These are phyloP conservation scores for Alligator mississippiensis DNA, from an alignment of 2,113 vertebrate genomes.

Conservation along the genomic window DNA sequence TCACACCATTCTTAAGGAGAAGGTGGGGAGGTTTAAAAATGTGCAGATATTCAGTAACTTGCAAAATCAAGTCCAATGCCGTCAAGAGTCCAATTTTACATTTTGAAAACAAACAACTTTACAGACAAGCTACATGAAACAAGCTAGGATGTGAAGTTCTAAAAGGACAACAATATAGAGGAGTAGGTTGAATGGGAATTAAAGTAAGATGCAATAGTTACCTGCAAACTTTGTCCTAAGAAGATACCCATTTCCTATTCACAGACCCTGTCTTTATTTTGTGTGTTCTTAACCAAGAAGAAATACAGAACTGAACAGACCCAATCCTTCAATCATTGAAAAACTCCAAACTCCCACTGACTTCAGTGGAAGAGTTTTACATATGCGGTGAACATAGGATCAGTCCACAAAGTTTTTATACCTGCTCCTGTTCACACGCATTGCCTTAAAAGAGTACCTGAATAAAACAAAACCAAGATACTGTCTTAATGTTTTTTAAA, in stretches of 20 bases:
- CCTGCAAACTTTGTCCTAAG: neutral
- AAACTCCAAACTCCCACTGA: neutral
- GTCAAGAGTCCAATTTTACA: neutral
- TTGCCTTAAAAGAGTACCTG: neutral
- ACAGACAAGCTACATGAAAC: neutral
- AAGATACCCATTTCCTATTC: neutral
- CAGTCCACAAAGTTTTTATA: neutral
- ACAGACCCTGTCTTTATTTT: neutral
- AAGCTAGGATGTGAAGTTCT: neutral
- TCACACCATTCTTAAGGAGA: neutral
- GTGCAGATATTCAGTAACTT: neutral
- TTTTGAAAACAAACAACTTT: neutral
- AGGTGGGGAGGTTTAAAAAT: neutral
- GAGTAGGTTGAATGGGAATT: neutral
- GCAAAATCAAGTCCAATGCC: neutral
- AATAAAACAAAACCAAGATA: constrained; percentile 36
- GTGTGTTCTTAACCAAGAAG: neutral
- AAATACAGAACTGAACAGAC: neutral
- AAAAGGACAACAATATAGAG: constrained; percentile 2
- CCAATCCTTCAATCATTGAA: neutral
- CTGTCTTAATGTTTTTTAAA: constrained; percentile 43
- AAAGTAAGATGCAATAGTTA: constrained; percentile 58
- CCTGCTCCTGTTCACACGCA: neutral
- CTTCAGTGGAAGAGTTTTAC: neutral
- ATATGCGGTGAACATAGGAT: neutral